Evolutionary conservation across 2,113 vertebrate genomes (phyloP).

Genomic region (Atrichornis clamosus): DNA sequence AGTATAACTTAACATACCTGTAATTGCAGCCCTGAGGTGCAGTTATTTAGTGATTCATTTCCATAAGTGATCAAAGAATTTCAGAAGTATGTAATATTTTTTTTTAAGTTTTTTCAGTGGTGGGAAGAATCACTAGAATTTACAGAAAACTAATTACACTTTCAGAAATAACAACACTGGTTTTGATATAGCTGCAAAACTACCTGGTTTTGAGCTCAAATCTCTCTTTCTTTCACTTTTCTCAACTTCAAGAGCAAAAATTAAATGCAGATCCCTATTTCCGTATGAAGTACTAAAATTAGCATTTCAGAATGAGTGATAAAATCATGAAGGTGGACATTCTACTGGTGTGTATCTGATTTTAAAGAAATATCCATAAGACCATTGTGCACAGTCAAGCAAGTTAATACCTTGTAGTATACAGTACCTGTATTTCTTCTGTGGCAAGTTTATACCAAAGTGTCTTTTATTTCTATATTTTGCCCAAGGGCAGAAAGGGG

Average conservation of each 20-base stretch:
- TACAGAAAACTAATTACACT: neutral
- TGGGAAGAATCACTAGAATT: neutral
- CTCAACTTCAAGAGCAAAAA: neutral
- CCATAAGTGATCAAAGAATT: neutral
- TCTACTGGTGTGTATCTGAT: neutral
- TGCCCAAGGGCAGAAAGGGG: neutral
- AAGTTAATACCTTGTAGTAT: neutral
- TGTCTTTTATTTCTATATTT: neutral
- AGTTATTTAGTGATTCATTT: neutral
- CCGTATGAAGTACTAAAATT: neutral
- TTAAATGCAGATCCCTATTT: neutral
- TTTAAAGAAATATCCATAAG: neutral
- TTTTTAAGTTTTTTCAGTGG: neutral
- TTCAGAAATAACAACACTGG: neutral
- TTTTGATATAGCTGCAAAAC: neutral
- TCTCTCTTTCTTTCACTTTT: neutral
- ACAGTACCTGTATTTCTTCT: neutral
- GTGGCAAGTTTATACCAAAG: neutral
- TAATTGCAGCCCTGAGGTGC: neutral
- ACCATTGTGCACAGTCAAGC: neutral
- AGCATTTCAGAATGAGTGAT: neutral
- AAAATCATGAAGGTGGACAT: neutral
- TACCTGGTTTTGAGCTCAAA: neutral
- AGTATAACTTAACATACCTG: neutral
- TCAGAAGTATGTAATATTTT: fast-evolving